Evolutionary conservation across 1,140 invertebrate species (phyloP), one percentile per base, ranked within the genome.

Genomic region (Theocolax elegans): DNA sequence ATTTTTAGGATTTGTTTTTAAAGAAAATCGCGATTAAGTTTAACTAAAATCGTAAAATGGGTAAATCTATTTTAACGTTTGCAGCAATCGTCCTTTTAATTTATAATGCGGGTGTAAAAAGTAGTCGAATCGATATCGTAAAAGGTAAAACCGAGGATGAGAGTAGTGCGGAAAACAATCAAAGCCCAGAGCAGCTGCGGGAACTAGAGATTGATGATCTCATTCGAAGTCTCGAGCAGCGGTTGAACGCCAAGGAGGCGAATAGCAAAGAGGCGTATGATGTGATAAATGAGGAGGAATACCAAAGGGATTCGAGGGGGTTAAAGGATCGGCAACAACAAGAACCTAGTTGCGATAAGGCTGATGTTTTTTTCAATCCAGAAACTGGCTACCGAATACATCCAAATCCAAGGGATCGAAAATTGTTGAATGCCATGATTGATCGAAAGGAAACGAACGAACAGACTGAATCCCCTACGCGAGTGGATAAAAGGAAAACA

Each of bases 191-290:
- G 12, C 27, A 67, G 48, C 4, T 44, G 0, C 31, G 17, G 0
- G 67, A 63, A 15, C 10, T 46, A 0, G 68, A 25, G 29, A 6
- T 64, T 2, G 59, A 46, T 3, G 68, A 70, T 7, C 8, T 70
- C 8, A 64, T 70, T n/a, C 35, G 29, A 8, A 64, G 17, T 21
- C 68, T 70, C 19, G 68, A 70, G n/a, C 8, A 25, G 19, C 60
- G 60, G 0, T 17, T 70, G 13, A 58, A 56, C n/a, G 49, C 59
- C 1, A 31, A 38, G 4, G 21, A 54, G n/a, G 42, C 8, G 12
- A 35, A 21, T 23, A 38, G 42, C 40, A 35, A 35, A 6, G 51
- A 53, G 23, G 12, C 2, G 6, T 3, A 3, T 3, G 44, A 46
- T 46, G 19, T n/a, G 10, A 35, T 6, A 35, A 35, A 10, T 12